Conservation (phyloP, 2,797 vertebrate species). For the Cheirogaleus major region DNA sequence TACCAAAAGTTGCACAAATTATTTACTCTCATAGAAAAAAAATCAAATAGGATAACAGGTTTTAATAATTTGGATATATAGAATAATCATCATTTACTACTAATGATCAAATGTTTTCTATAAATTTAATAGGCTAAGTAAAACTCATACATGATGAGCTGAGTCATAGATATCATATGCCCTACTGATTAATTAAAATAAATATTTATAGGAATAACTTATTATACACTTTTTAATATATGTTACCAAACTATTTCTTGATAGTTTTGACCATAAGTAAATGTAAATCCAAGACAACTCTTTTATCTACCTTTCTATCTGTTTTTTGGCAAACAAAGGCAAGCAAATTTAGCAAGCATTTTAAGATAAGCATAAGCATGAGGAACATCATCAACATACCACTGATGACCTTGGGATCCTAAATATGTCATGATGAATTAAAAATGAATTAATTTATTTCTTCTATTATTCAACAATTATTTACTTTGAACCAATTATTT, state of each 20-base stretch:
- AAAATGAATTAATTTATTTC: neutral
- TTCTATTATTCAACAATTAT: neutral
- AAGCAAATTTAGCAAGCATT: neutral
- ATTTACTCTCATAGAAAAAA: neutral
- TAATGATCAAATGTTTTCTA: neutral
- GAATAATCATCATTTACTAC: neutral
- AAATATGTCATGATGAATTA: neutral
- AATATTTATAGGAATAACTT: neutral
- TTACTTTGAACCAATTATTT: neutral
- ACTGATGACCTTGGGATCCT: neutral
- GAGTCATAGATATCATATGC: neutral
- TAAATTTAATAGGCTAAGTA: neutral
- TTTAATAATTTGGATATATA: neutral
- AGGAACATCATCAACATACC: fast-evolving
- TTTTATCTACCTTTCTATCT: neutral
- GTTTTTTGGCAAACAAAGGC: neutral
- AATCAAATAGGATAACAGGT: neutral
- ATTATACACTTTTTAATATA: neutral
- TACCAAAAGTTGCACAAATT: neutral
- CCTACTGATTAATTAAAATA: neutral
- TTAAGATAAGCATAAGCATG: neutral
- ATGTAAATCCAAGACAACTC: neutral
- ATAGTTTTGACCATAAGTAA: neutral
- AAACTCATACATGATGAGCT: neutral
- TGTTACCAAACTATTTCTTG: neutral